These are phyloP conservation scores for Etheostoma nigrum DNA, from an alignment of 2,797 vertebrate genomes.

Conservation along the genomic window DNA sequence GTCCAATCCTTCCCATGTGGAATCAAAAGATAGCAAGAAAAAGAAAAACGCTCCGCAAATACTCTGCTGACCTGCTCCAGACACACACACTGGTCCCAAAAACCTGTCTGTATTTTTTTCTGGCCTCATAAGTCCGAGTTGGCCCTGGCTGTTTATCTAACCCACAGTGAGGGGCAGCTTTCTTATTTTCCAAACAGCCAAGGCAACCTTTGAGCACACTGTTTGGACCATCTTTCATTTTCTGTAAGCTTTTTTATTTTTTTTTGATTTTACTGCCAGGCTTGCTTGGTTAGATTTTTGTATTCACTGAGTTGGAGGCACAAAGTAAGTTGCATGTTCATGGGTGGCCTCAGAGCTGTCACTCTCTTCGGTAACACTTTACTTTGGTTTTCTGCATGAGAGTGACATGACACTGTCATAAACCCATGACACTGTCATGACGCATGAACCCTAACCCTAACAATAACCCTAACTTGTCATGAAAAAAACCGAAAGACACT, in stretches of 20 bases:
- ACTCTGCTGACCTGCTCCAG: not conserved
- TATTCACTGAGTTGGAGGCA: slow-evolving; percentile 10
- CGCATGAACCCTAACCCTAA: too few species aligned
- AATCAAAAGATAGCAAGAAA: not conserved
- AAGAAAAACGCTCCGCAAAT: not conserved
- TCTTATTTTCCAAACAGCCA: too few species aligned
- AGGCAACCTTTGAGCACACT: slow-evolving; percentile 11
- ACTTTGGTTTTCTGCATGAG: too few species aligned
- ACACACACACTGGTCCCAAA: not conserved
- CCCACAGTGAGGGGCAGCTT: not conserved
- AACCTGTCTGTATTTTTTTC: not conserved
- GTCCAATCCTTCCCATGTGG: not conserved
- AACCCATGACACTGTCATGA: too few species aligned
- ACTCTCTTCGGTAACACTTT: not conserved
- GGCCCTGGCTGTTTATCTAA: not conserved
- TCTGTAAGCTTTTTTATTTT: not conserved
- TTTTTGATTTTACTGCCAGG: slow-evolving; percentile 49
- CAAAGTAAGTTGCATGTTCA: slow-evolving; percentile 8
- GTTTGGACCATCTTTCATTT: slow-evolving; percentile 18
- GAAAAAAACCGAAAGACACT: too few species aligned
- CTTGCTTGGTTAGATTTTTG: slow-evolving; percentile 41
- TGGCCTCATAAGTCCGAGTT: not conserved
- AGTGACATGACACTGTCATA: too few species aligned
- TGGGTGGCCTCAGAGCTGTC: slow-evolving; percentile 4
- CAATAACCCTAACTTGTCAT: too few species aligned